Conservation (phyloP, 1,140 invertebrate species). For the Euwallacea fornicatus region DNA sequence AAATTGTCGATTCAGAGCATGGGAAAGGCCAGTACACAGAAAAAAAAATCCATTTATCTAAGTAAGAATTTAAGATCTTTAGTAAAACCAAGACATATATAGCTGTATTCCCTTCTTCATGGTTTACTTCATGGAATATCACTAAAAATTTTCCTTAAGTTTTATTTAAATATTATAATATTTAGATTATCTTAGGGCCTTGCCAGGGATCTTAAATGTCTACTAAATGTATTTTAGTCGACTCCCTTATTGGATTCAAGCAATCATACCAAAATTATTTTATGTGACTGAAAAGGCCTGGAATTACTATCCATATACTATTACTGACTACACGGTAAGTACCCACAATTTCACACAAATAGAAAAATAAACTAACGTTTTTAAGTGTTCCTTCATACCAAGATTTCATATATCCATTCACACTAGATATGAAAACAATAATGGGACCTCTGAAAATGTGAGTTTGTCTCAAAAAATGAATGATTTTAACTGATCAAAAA, state of each 20-base stretch:
- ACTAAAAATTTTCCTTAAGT: background rate
- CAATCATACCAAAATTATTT: conserved; percentile 85
- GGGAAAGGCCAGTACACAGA: conserved; percentile 89
- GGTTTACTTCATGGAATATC: background rate
- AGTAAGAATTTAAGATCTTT: conserved; percentile 56
- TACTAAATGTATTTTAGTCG: conserved; percentile 61
- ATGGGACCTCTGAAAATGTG: conserved; percentile 87
- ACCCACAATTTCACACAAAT: background rate
- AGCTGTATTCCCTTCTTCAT: background rate
- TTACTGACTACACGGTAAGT: conserved; percentile 75
- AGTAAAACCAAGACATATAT: background rate
- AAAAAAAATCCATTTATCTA: conserved; percentile 88
- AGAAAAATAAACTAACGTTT: conserved; percentile 12
- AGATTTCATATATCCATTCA: conserved; percentile 86
- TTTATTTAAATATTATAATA: no score
- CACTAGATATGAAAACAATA: conserved; percentile 89
- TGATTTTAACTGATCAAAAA: background rate
- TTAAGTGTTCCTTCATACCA: conserved; percentile 90
- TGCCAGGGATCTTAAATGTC: no score
- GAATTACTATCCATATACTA: conserved; percentile 93
- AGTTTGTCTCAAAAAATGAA: conserved; percentile 49
- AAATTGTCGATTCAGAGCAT: conserved; percentile 76
- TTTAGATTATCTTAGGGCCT: no score
- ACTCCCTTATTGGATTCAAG: conserved; percentile 86
- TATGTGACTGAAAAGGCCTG: conserved; percentile 93